Evolutionary conservation across 2,888 invertebrate genomes (phyloP), one percentile per base, ranked within the genome.

Genomic region (Leptinotarsa peninsularis): DNA sequence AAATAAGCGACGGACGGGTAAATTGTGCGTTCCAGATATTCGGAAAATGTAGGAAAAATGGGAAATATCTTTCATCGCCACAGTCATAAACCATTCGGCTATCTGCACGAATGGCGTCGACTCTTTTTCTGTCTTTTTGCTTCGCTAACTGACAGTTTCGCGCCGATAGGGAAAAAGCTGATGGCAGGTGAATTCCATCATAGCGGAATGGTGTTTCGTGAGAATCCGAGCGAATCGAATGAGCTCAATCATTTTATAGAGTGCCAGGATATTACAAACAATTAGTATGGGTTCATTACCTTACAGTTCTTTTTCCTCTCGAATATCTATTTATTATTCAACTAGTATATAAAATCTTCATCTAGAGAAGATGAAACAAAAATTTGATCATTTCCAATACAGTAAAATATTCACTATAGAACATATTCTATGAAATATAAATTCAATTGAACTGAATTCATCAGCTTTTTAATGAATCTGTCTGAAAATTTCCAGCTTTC

Each of bases 21-120:
- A 83, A 83, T 83, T 83, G 84, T 83, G 84, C 83, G 83, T 83
- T 81, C 81, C 81, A 84, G 83, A 84, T 84, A 83, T 79, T 80
- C 81, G 75, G 82, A 81, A 83, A 84, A 67, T 71, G 71, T 66
- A 60, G 74, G 71, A 72, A 75, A 74, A 75, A 75, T 83, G 81
- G 80, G 80, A 80, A 81, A 80, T 80, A 80, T 81, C 81, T 82
- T 82, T 83, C 82, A 82, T 81, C 83, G 82, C 77, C 72, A 75
- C 76, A 76, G 82, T 79, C 82, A 84, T 84, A 84, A 84, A 84
- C 82, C 84, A 84, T 83, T 81, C 81, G 81, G 79, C 82, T 84
- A 84, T 84, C 84, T 83, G 81, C 81, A 78, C 79, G 81, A 83
- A 83, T 81, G 82, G 81, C 83, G 78, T 79, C 69, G 67, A 72